phyloP scores from a whole-genome alignment of 2,797 vertebrate genomes.

The Arremon brunneinucha region DNA sequence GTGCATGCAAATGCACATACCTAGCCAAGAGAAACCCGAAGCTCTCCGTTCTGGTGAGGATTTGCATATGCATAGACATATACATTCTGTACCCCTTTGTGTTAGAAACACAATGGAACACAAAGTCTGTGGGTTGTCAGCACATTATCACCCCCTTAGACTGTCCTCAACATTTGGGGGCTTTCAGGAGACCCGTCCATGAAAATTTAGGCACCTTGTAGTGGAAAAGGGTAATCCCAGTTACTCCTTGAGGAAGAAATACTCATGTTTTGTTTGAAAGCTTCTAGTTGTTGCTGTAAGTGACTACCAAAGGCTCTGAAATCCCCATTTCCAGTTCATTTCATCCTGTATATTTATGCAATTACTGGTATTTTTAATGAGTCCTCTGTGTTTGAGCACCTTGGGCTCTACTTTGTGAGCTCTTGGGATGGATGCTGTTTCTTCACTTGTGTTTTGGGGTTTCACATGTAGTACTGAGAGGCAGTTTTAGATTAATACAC shows the following conservation, averaged over 20 bases:
- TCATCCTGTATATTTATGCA: neutral
- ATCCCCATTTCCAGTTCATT: neutral
- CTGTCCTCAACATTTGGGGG: neutral
- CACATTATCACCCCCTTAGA: accelerated
- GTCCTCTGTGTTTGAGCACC: neutral
- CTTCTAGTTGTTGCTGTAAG: neutral
- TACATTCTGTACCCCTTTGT: neutral
- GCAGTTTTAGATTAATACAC: neutral
- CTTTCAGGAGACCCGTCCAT: accelerated
- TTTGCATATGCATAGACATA: neutral
- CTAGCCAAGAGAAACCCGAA: neutral
- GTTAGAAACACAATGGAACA: neutral
- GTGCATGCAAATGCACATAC: neutral
- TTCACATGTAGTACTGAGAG: neutral
- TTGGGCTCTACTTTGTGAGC: neutral
- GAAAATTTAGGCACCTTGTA: neutral
- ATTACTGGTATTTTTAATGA: neutral
- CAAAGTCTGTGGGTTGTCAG: neutral
- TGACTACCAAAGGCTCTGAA: neutral
- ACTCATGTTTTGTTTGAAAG: neutral
- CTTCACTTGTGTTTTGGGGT: neutral
- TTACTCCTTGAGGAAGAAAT: neutral
- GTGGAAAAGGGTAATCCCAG: neutral
- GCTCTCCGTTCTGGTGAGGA: neutral
- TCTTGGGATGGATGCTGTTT: neutral